Percentiles rank a stretch among this genome's conserved stretches.
Conservation (phyloP, 2,797 vertebrate species). For the Leucoraja ocellata region DNA sequence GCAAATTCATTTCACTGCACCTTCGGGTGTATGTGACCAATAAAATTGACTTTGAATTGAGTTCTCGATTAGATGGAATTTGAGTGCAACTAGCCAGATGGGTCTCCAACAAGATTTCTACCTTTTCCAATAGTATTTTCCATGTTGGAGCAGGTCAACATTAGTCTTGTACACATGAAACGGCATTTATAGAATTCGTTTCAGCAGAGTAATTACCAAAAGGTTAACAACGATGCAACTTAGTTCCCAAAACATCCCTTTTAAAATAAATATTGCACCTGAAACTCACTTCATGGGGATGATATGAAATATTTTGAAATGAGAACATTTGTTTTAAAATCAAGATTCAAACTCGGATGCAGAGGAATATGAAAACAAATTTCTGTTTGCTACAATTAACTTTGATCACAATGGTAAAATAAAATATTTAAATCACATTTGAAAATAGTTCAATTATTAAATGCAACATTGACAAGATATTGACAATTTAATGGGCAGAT, state of each 20-base stretch:
- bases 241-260: not conserved
- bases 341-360: not conserved
- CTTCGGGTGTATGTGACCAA: no score
- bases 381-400: not conserved
- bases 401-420: not conserved
- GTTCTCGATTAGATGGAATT: not conserved
- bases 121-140: not conserved
- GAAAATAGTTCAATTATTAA: not conserved
- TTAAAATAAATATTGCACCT: not conserved
- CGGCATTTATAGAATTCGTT: not conserved
- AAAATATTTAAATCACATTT: not conserved
- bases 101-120: not conserved
- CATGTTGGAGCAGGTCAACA: not conserved
- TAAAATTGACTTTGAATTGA: no score
- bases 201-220: not conserved
- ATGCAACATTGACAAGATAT: not conserved
- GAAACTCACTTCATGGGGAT: not conserved
- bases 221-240: not conserved
- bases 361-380: not conserved
- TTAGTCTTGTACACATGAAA: not conserved
- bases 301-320: not conserved
- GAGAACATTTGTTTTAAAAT: not conserved
- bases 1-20: no score
- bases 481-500: not conserved
- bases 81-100: not conserved